Evolutionary conservation across 2,888 invertebrate genomes (phyloP).

Genomic region (Melanostoma scalare): DNA sequence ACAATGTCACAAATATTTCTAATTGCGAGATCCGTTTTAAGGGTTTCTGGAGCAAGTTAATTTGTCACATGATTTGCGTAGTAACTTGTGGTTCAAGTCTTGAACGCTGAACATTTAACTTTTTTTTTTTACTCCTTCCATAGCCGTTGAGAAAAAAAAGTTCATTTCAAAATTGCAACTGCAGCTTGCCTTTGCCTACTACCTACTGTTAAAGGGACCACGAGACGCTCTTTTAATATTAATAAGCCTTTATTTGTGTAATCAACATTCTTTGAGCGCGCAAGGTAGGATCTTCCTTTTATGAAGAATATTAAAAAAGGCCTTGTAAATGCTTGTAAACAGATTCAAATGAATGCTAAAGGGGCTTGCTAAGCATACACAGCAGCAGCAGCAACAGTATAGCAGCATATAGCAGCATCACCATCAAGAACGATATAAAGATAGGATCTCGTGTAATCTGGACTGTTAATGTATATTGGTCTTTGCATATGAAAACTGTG

Average conservation of each 20-base stretch:
- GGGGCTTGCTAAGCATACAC: constrained; percentile 35
- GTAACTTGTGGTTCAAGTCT: no score
- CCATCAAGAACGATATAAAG: constrained; percentile 26
- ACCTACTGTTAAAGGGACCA: background rate
- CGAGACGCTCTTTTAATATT: constrained; percentile 42
- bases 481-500: constrained; percentile 52
- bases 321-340: constrained; percentile 60
- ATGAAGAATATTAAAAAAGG: constrained; percentile 57
- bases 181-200: background rate
- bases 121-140: no score
- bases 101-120: no score
- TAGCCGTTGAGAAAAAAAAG: no score
- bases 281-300: constrained; percentile 34
- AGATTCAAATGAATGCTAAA: constrained; percentile 60
- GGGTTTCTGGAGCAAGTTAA: no score
- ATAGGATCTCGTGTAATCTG: constrained; percentile 63
- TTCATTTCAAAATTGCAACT: no score
- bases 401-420: no score
- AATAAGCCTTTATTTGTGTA: constrained; percentile 49
- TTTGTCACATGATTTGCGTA: no score
- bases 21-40: no score
- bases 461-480: constrained; percentile 49
- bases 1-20: no score
- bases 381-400: no score
- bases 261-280: constrained; percentile 29